Evolutionary conservation across 2,888 invertebrate genomes (phyloP), one percentile per base, ranked within the genome.

Genomic region (Hypselothyrea guttata): DNA sequence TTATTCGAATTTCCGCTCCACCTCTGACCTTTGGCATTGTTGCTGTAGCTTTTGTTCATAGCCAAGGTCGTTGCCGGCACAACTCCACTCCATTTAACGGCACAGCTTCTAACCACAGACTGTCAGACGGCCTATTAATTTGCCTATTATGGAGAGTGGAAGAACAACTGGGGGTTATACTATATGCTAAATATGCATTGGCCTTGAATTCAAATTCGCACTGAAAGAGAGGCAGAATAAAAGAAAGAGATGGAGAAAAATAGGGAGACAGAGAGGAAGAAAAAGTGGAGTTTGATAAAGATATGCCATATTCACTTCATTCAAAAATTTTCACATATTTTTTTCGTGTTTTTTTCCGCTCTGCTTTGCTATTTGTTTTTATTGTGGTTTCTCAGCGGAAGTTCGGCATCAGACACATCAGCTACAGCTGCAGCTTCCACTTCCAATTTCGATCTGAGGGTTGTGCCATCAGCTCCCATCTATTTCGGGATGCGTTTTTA

Each of bases 121-220:
- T 12, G 7, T 4, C 27, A 33, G 7, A 11, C 16, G 30, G 49
- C 48, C 41, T 42, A 41, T 7, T 38, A 12, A 42, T 30, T 58
- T 33, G 18, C 44, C 16, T 27, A 45, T 46, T 7, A 40, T 18
- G 11, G 37, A 4, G n/a, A 9, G 28, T 9, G 12, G 11, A 7
- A 7, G n/a, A 15, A 9, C 1, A 9, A 30, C 7, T 4, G n/a
- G 11, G 4, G 15, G n/a, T 27, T 28, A 52, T 42, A 22, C 3
- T 22, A 22, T 22, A 22, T 22, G 22, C 22, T 38, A 35, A 37
- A 41, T 65, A 41, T 42, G 55, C 65, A 45, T 11, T 68, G 77
- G 47, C 73, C 71, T 71, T 73, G 67, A 78, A n/a, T n/a, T n/a
- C n/a, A n/a, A 52, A 51, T 13, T 18, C n/a, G 13, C 35, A 31